A percentile compares a stretch with the other conserved stretches of the same genome.
Evolutionary conservation across 2,888 invertebrate genomes (phyloP).

Genomic region (Philhelius pedissequus): DNA sequence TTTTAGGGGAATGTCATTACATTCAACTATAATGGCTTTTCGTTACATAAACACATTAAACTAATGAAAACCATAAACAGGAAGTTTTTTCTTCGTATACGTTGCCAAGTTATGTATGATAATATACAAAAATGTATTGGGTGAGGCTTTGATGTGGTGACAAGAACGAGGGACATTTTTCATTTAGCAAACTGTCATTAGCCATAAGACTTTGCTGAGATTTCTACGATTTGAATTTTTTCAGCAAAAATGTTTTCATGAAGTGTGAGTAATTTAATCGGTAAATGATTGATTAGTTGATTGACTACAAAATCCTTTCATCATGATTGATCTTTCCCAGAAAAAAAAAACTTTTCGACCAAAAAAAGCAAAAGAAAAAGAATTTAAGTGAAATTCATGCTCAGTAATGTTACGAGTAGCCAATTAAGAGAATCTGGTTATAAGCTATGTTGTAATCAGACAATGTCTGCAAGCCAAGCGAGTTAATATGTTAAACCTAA

Average conservation of each 20-base stretch:
- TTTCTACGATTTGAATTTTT: too few species aligned
- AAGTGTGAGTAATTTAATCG: too few species aligned
- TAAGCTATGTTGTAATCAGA: constrained; percentile 26
- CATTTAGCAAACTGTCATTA: too few species aligned
- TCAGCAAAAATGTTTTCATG: too few species aligned
- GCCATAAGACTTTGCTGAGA: too few species aligned
- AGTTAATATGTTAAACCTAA: constrained; percentile 35
- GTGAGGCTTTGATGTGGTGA: too few species aligned
- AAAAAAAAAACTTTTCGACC: neutral
- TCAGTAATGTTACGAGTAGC: constrained; percentile 2
- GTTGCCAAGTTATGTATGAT: neutral
- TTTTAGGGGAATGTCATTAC: neutral
- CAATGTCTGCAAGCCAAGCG: constrained; percentile 26
- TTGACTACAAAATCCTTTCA: neutral
- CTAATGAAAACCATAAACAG: neutral
- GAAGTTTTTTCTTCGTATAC: neutral
- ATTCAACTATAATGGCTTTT: too few species aligned
- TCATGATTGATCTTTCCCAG: neutral
- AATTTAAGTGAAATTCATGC: neutral
- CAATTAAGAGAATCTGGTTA: constrained; percentile 42
- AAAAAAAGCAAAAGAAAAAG: neutral
- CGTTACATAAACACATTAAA: constrained; percentile 5
- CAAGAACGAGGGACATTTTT: too few species aligned
- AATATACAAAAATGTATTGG: too few species aligned
- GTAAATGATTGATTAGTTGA: too few species aligned